phyloP scores from a whole-genome alignment of 2,113 vertebrate species.

The Myotis brandtii region DNA sequence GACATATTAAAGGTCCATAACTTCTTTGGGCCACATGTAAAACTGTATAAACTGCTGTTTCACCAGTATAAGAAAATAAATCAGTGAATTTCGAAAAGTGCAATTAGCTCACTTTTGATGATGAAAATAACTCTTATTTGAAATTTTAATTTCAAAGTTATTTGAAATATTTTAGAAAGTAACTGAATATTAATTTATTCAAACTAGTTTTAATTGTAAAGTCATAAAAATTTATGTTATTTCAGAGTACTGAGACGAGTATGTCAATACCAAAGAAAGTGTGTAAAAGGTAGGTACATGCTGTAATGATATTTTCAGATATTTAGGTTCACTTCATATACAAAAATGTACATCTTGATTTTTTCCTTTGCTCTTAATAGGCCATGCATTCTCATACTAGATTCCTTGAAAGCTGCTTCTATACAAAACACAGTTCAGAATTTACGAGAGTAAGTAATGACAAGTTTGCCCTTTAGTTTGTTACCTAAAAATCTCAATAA shows the following conservation, averaged over 20 bases:
- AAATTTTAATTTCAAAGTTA: conserved; percentile 56
- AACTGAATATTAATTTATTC: conserved; percentile 49
- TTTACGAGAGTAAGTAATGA: conserved; percentile 94
- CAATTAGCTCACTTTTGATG: not conserved
- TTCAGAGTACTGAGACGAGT: conserved; percentile 82
- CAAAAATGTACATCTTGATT: not conserved
- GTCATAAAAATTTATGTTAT: conserved; percentile 76
- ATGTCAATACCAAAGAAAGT: conserved; percentile 80
- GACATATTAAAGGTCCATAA: not conserved
- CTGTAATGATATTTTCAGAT: conserved; percentile 24
- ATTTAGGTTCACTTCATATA: conserved; percentile 8
- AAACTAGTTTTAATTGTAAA: conserved; percentile 69
- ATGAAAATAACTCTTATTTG: conserved; percentile 45
- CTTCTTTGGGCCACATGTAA: not conserved
- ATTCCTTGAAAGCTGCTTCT: conserved; percentile 94
- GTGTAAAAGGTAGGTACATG: conserved; percentile 86
- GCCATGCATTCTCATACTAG: conserved; percentile 96
- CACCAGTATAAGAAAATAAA: conserved; percentile 6
- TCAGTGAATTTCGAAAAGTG: conserved; percentile 17
- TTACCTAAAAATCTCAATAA: conserved; percentile 47
- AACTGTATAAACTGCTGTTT: not conserved
- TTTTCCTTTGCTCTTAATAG: conserved; percentile 84
- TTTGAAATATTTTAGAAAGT: conserved; percentile 61
- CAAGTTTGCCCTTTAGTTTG: conserved; percentile 17
- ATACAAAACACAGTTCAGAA: conserved; percentile 94